phyloP scores from a whole-genome alignment of 2,797 vertebrate species.

The Diplodus sargus region DNA sequence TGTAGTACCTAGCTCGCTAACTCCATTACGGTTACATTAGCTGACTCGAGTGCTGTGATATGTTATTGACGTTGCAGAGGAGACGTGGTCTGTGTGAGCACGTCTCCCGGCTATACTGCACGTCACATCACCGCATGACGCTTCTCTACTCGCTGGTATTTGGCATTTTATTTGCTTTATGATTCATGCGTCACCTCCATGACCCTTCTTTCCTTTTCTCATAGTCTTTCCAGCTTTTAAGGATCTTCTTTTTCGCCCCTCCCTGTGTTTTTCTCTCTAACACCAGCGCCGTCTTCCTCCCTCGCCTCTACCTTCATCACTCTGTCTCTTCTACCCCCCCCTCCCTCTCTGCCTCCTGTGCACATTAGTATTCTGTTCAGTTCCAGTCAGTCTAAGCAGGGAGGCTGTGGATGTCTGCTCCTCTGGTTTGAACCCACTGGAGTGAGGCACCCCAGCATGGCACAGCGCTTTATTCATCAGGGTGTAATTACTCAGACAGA shows the following conservation, averaged over 20 bases:
- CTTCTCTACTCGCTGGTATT: conserved; percentile 16
- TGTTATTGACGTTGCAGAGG: neutral
- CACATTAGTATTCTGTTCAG: conserved; percentile 82
- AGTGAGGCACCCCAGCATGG: conserved; percentile 52
- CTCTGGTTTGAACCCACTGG: conserved; percentile 64
- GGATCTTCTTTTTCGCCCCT: conserved; percentile 23
- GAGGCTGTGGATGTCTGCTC: conserved; percentile 69
- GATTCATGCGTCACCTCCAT: conserved; percentile 46
- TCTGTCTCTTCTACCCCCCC: conserved; percentile 43
- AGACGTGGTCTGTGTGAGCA: conserved; percentile 2
- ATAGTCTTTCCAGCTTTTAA: conserved; percentile 20
- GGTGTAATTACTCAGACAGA: conserved; percentile 61
- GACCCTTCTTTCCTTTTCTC: conserved; percentile 25
- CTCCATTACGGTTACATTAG: neutral
- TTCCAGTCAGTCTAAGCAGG: conserved; percentile 60
- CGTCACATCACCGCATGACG: neutral
- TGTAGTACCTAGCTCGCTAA: neutral
- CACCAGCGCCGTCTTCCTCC: conserved; percentile 12
- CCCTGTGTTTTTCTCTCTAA: conserved; percentile 43
- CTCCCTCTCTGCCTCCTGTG: conserved; percentile 47
- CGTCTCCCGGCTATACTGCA: neutral
- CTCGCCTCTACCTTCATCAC: conserved; percentile 36
- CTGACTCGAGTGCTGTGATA: neutral
- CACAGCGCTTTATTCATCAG: conserved; percentile 69
- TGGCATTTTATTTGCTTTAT: conserved; percentile 18